Conservation (phyloP, 2,797 vertebrate genomes). For the Cyprinodon diabolis region DNA sequence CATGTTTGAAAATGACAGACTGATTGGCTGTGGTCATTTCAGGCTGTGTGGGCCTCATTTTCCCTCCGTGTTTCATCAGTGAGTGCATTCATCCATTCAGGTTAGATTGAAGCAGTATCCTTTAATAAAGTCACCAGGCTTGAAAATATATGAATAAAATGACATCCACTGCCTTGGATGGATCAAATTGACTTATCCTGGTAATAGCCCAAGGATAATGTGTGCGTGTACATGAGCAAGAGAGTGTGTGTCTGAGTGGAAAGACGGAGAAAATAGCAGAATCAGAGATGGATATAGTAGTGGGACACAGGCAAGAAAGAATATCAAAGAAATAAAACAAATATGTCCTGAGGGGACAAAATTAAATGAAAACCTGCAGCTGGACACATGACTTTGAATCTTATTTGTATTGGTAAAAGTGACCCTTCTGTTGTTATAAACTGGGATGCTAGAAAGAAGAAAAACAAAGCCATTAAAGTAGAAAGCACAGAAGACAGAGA, state of each 20-base stretch:
- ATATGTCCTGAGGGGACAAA: constrained; percentile 88
- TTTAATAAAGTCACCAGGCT: constrained; percentile 81
- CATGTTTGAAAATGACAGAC: constrained; percentile 72
- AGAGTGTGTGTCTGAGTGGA: constrained; percentile 42
- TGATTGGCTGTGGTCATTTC: constrained; percentile 77
- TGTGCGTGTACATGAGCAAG: constrained; percentile 59
- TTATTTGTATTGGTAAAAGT: constrained; percentile 96
- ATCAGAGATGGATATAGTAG: constrained; percentile 68
- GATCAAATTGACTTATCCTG: constrained; percentile 82
- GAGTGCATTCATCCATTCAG: constrained; percentile 79
- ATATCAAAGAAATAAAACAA: constrained; percentile 89
- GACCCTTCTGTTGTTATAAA: constrained; percentile 85
- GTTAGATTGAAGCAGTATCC: constrained; percentile 79
- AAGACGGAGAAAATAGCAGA: constrained; percentile 53
- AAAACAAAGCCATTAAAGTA: constrained; percentile 78
- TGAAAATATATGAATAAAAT: constrained; percentile 83
- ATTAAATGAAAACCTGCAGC: constrained; percentile 89
- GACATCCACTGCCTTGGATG: constrained; percentile 78
- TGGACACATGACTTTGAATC: constrained; percentile 94
- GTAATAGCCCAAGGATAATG: constrained; percentile 80
- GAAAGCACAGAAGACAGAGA: constrained; percentile 49
- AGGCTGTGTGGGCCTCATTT: constrained; percentile 73
- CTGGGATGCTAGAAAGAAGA: constrained; percentile 68
- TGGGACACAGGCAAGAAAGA: constrained; percentile 72
- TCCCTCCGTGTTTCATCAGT: constrained; percentile 76